These are phyloP conservation scores for Polypedilum pembai DNA, from an alignment of 1,140 invertebrate genomes.

Conservation along the genomic window DNA sequence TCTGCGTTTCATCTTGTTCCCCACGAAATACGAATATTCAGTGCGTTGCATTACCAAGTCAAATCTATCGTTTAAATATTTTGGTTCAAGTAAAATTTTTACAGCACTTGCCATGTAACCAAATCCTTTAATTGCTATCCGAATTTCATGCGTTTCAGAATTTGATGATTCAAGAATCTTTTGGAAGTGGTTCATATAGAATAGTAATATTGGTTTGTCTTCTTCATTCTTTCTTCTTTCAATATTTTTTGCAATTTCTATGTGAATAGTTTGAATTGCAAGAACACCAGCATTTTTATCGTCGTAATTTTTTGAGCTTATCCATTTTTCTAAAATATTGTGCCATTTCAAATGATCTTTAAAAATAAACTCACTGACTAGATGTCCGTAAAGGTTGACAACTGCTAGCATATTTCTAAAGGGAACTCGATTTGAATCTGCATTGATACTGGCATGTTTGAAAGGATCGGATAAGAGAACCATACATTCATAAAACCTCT, in stretches of 20 bases:
- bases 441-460: background rate
- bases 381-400: background rate
- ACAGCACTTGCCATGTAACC: slow-evolving; percentile 37
- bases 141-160: slow-evolving; percentile 34
- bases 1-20: slow-evolving; percentile 31
- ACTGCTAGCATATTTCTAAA: background rate
- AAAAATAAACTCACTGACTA: slow-evolving; percentile 33
- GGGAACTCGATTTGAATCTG: background rate
- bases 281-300: slow-evolving; percentile 35
- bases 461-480: background rate
- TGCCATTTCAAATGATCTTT: slow-evolving; percentile 41
- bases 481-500: background rate
- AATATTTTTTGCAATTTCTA: slow-evolving; percentile 36
- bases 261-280: slow-evolving; percentile 40
- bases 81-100: slow-evolving; percentile 33
- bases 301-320: slow-evolving; percentile 31
- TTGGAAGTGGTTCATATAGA: slow-evolving; percentile 34
- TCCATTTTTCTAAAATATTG: slow-evolving; percentile 32
- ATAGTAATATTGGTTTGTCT: slow-evolving; percentile 35
- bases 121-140: slow-evolving; percentile 40
- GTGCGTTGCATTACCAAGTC: slow-evolving; percentile 38
- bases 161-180: slow-evolving; percentile 30
- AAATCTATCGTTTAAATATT: slow-evolving; percentile 36
- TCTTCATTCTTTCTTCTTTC: slow-evolving; percentile 31
- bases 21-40: slow-evolving; percentile 38